Evolutionary conservation across 1,140 invertebrate species (phyloP), one percentile per base, ranked within the genome.

Genomic region (Elysia chlorotica): DNA sequence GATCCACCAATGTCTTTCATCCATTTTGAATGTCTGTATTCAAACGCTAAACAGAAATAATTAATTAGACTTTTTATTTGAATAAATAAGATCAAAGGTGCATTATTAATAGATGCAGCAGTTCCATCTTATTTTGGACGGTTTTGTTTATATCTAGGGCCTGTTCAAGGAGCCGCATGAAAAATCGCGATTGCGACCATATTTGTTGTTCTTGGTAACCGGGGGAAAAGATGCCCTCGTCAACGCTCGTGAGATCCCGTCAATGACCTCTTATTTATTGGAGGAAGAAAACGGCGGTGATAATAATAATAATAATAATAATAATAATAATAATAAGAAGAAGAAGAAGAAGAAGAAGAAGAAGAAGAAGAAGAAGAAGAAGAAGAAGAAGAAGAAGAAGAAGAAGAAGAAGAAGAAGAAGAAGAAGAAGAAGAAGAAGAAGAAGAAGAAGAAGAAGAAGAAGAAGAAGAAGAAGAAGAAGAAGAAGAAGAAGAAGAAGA

Each of bases 1-100:
- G 21, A 87, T 86, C 86, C 86, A 87, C 86, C 86, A 87, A 73
- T 87, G 86, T 72, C 86, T 77, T 79, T 87, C 86, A 83, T 87
- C 86, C 86, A 87, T 87, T 36, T 62, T 79, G 65, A 59, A 14
- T 71, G 65, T 65, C 41, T 73, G 41, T 73, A 31, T 56, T n/a
- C 31, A 28, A 30, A 23, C 14, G 31, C 38, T 30, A 70, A 25
- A 38, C n/a, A 33, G 23, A 28, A 25, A 37, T n/a, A 14, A 25
- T 4, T 23, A 31, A 31, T 28, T 14, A 10, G 35, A 21, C 33
- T n/a, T 37, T 33, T 21, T 19, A 31, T 56, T 17, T 35, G 33
- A 63, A 21, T 10, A 28, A 19, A 33, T n/a, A 33, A 30, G 23
- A 33, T 61, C 23, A 65, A 21, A 33, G 31, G 59, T 10, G 57